These are phyloP conservation scores for Synchiropus splendidus DNA, from an alignment of 2,113 vertebrate genomes.

Conservation along the genomic window DNA sequence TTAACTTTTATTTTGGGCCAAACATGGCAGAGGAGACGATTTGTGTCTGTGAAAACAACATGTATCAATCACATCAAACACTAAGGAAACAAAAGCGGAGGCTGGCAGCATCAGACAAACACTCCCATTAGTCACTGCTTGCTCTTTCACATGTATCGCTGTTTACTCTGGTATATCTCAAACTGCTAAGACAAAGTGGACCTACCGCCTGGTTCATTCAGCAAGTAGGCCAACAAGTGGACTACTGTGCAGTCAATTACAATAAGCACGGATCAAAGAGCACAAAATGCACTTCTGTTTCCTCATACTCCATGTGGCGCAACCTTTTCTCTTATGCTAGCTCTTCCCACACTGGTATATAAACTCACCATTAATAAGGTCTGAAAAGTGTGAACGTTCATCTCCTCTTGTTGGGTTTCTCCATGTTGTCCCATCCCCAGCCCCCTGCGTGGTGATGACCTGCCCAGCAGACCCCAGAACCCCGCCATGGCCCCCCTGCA, in stretches of 20 bases:
- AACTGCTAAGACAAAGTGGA: slow-evolving; percentile 50
- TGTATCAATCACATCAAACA: slow-evolving; percentile 62
- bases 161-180: slow-evolving; percentile 55
- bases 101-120: slow-evolving; percentile 59
- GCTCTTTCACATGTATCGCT: slow-evolving; percentile 48
- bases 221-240: slow-evolving; percentile 29
- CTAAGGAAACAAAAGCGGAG: slow-evolving; percentile 54
- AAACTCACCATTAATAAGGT: slow-evolving; percentile 46
- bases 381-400: slow-evolving; percentile 54
- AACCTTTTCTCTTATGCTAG: slow-evolving; percentile 28
- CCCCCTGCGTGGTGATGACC: slow-evolving; percentile 57
- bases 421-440: slow-evolving; percentile 41
- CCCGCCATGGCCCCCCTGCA: slow-evolving; percentile 35
- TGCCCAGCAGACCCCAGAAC: slow-evolving; percentile 36
- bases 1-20: slow-evolving; percentile 62
- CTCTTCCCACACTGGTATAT: slow-evolving; percentile 55
- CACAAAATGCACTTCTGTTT: slow-evolving; percentile 36
- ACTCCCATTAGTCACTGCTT: slow-evolving; percentile 57
- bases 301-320: slow-evolving; percentile 41
- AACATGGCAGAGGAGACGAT: slow-evolving; percentile 58
- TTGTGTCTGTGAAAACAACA: slow-evolving; percentile 56
- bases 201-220: slow-evolving; percentile 51
- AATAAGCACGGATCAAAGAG: slow-evolving; percentile 52
- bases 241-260: slow-evolving; percentile 47
- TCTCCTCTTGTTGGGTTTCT: slow-evolving; percentile 32